Evolutionary conservation across 2,888 invertebrate genomes (phyloP).

Genomic region (Leptinotarsa tumamoca): DNA sequence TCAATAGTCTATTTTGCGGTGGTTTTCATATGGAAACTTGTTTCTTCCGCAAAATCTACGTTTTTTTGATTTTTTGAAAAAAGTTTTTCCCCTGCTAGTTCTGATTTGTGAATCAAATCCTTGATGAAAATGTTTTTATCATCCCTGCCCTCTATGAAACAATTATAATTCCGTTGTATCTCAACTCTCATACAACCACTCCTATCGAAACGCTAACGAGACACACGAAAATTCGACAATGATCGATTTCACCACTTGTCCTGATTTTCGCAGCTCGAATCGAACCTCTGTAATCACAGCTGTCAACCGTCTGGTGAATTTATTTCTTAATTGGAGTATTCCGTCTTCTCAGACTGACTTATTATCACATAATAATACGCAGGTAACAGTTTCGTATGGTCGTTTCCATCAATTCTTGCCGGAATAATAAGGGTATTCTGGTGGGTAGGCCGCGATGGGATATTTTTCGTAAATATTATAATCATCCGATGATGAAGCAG

Average conservation of each 20-base stretch:
- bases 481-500: constrained; percentile 8
- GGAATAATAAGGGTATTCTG: constrained; percentile 22
- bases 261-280: constrained; percentile 15
- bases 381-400: constrained; percentile 20
- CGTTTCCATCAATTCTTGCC: constrained; percentile 25
- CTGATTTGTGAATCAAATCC: too few species aligned
- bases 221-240: constrained; percentile 11
- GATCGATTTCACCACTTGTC: constrained; percentile 7
- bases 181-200: too few species aligned
- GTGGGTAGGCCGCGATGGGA: background rate
- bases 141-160: too few species aligned
- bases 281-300: constrained; percentile 28
- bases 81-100: too few species aligned
- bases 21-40: too few species aligned
- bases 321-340: constrained; percentile 35
- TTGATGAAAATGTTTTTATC: too few species aligned
- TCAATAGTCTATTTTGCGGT: too few species aligned
- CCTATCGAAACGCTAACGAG: constrained; percentile 23
- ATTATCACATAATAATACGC: constrained; percentile 33
- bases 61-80: too few species aligned
- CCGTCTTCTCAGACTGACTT: constrained; percentile 29
- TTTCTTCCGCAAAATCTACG: too few species aligned
- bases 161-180: too few species aligned
- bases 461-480: constrained; percentile 24
- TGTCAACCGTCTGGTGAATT: constrained; percentile 22